Evolutionary conservation across 1,140 invertebrate species (phyloP).

Genomic region (Meloidogyne exigua): DNA sequence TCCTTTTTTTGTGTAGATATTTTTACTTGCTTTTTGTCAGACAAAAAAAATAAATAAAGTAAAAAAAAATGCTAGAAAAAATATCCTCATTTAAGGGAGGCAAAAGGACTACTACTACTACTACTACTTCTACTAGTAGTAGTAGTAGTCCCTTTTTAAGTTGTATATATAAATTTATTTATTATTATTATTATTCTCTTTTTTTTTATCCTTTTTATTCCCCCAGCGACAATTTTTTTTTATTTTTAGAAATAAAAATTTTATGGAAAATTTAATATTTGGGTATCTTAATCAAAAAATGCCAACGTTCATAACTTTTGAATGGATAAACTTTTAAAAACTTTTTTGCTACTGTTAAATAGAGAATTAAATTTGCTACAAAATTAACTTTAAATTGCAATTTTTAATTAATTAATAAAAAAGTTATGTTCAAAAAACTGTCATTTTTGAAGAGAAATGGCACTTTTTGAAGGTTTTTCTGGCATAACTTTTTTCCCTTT

Average conservation of each 20-base stretch:
- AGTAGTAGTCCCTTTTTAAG: not conserved
- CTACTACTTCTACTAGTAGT: not conserved
- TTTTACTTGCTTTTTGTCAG: conserved; percentile 1
- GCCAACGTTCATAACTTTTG: not conserved
- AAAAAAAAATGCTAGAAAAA: not conserved
- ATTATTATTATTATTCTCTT: not conserved
- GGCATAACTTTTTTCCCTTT: too few species aligned
- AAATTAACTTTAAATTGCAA: not conserved
- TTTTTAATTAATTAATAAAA: not conserved
- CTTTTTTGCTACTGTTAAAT: not conserved
- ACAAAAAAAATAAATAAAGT: not conserved
- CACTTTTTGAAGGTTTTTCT: not conserved
- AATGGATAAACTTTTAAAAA: not conserved
- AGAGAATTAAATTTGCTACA: not conserved
- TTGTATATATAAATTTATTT: too few species aligned
- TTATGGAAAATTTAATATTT: not conserved
- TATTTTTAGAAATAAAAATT: not conserved
- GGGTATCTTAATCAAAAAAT: not conserved
- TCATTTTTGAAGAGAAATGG: not conserved
- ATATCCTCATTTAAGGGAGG: too few species aligned
- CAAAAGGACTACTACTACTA: too few species aligned
- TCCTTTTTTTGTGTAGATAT: not conserved
- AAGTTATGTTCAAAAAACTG: not conserved
- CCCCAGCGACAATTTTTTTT: not conserved
- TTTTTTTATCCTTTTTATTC: not conserved